Base-by-base conservation (phyloP, 2,797 vertebrate genomes). In the Clamator glandarius region DNA sequence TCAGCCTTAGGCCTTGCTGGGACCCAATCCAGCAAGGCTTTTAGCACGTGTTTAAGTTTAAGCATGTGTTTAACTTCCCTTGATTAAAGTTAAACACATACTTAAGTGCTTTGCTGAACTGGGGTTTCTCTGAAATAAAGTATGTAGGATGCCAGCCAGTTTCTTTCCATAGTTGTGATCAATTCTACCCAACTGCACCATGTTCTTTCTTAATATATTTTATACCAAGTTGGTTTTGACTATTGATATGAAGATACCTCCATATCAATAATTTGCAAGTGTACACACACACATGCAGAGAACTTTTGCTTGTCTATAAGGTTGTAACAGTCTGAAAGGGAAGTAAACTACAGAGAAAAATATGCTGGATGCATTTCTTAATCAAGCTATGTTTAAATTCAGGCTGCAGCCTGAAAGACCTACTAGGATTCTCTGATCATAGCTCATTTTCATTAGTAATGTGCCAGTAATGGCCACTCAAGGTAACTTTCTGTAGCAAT, bases 21-120 rank as follows among this genome's bases (percentile, higher is more conserved):
- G 95, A 95, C 42, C 39, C 46, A 91, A 85, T 96, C 95, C 96
- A 96, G 89, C 83, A 96, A 94, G 96, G 90, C 87, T 96, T 96
- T 96, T 96, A 94, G 92, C 94, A 95, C 51, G 2, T 93, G 89
- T 96, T 96, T 94, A 96, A 95, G 68, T 93, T 95, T 95, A 95
- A 95, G 92, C 84, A 94, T 93, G 89, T 95, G 95, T 95, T 96
- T 96, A 95, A 92, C 94, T 93, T 94, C 72, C 63, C 76, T 90
- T 95, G 94, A 95, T 92, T 96, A 91, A 93, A 95, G 94, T 81
- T 92, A 94, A 94, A 91, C 93, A 92, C 70, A 84, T 66, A 86
- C 75, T 94, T 93, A 93, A 94, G 89, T 78, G 75, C 69, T 92
- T 84, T 81, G 75, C 90, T 94, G 93, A 92, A 89, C 83, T 94